phyloP scores from a whole-genome alignment of 1,140 invertebrate species.

The Halyomorpha halys region DNA sequence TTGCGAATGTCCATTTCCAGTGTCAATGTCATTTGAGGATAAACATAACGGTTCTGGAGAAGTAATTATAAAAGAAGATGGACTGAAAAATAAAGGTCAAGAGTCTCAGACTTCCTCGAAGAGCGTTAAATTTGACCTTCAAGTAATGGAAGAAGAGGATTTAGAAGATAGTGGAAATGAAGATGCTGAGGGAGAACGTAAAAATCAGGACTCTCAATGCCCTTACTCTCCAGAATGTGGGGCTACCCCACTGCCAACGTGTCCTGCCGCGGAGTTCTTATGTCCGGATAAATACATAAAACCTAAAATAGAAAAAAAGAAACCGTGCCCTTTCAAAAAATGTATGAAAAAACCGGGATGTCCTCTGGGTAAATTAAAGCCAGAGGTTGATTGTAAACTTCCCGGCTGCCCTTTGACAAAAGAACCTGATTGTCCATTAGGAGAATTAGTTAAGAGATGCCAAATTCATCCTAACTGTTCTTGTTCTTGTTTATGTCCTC shows the following conservation, averaged over 20 bases:
- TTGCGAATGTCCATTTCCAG: not conserved
- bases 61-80: not conserved
- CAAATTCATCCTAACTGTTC: not conserved
- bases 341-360: slow-evolving; percentile 10
- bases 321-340: not conserved
- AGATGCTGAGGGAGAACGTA: too few species aligned
- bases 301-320: not conserved
- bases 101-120: not conserved
- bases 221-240: not conserved
- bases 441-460: not conserved
- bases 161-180: too few species aligned
- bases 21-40: not conserved
- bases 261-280: slow-evolving; percentile 1
- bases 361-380: not conserved
- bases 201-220: not conserved
- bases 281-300: not conserved
- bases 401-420: not conserved
- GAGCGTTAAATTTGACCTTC: too few species aligned
- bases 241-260: not conserved
- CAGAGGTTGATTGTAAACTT: not conserved
- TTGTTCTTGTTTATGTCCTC: too few species aligned
- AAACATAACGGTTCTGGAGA: not conserved
- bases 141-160: too few species aligned
- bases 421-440: not conserved
- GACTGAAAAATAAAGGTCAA: not conserved